Evolutionary conservation across 64 coral and sea anemone genomes (phyloP).

Genomic region (Stylophora pistillata): DNA sequence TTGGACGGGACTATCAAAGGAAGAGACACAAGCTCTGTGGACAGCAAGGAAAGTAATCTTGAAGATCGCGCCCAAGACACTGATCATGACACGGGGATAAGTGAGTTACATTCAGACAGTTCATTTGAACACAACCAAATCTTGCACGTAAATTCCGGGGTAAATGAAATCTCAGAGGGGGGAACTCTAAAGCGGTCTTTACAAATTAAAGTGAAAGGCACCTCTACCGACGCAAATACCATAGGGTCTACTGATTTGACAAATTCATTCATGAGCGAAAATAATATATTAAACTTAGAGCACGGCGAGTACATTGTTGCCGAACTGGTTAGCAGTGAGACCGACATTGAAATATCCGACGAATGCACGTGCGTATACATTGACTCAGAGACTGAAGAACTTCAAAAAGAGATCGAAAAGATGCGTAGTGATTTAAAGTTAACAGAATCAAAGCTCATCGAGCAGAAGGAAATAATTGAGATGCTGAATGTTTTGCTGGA

Average conservation of each 20-base stretch:
- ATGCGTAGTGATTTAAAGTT: conserved; percentile 18
- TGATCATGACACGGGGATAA: conserved; percentile 64
- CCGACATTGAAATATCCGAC: conserved; percentile 1
- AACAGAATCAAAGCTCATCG: conserved; percentile 25
- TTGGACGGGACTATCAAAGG: background rate
- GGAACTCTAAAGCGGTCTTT: background rate
- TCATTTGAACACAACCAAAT: conserved; percentile 36
- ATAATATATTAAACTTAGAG: background rate
- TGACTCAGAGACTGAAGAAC: conserved; percentile 17
- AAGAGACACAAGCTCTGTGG: background rate
- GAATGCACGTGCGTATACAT: conserved; percentile 1
- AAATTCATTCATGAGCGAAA: background rate
- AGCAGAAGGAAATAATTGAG: conserved; percentile 48
- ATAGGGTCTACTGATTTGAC: background rate
- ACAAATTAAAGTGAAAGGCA: background rate
- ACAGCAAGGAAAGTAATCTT: background rate
- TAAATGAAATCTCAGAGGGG: background rate
- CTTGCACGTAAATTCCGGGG: background rate
- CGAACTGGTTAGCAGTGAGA: conserved; percentile 31
- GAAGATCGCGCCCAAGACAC: conserved; percentile 26
- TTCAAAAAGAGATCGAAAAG: conserved; percentile 13
- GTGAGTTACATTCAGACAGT: conserved; percentile 67
- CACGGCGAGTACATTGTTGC: conserved; percentile 3
- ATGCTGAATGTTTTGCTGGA: background rate
- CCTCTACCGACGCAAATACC: conserved; percentile 16